Percentiles rank a stretch among this genome's conserved stretches.
Evolutionary conservation across 2,797 vertebrate genomes (phyloP).

Genomic region (Lemur catta): DNA sequence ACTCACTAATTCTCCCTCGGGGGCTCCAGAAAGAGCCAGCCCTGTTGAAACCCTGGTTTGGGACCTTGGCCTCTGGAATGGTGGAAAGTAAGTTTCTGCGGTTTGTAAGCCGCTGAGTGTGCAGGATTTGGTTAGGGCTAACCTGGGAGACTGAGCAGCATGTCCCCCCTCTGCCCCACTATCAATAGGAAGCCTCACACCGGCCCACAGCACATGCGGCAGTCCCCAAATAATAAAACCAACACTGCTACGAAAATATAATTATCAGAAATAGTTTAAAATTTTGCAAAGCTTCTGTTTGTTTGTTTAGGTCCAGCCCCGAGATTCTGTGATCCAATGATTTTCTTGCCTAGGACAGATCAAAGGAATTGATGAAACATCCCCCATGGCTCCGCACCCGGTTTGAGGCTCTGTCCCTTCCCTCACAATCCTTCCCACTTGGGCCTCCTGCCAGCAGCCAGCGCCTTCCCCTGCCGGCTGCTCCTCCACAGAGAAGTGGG

Average conservation of each 20-base stretch:
- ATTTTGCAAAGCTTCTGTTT: neutral
- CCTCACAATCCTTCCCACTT: neutral
- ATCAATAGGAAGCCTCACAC: neutral
- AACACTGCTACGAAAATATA: neutral
- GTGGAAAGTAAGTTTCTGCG: neutral
- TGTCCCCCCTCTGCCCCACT: neutral
- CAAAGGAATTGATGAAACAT: neutral
- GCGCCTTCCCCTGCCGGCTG: too few species aligned
- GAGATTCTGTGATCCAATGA: neutral
- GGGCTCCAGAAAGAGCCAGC: neutral
- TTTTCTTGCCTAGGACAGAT: neutral
- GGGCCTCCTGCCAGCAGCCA: neutral
- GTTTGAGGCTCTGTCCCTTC: neutral
- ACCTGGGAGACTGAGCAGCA: neutral
- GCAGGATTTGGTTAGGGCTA: neutral
- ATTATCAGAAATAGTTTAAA: neutral
- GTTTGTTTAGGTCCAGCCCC: neutral
- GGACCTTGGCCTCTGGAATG: neutral
- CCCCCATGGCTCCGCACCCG: neutral
- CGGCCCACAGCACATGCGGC: fast-evolving
- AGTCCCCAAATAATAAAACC: neutral
- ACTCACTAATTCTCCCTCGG: neutral
- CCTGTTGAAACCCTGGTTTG: neutral
- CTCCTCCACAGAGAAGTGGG: neutral
- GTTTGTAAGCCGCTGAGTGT: neutral